phyloP scores from a whole-genome alignment of 92 coral and sea anemone genomes.

The Zoanthus sociatus region DNA sequence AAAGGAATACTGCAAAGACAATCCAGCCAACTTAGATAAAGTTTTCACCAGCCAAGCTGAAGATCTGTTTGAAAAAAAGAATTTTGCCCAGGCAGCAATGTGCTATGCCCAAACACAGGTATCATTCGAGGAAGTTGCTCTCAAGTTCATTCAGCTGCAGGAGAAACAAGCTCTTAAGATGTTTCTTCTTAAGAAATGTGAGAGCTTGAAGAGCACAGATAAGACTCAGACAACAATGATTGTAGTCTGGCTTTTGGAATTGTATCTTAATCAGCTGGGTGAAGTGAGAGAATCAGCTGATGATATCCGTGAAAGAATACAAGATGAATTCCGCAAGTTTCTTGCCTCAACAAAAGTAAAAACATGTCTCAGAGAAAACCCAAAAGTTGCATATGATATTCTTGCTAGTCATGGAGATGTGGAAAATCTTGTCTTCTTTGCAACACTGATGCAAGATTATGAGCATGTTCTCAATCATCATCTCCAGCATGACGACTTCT shows the following conservation, averaged over 20 bases:
- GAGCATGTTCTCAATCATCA: slow-evolving; percentile 97
- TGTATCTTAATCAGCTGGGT: slow-evolving; percentile 92
- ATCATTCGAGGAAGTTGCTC: slow-evolving; percentile 96
- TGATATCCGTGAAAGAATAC: slow-evolving; percentile 50
- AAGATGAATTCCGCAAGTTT: slow-evolving; percentile 86
- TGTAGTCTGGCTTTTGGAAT: slow-evolving; percentile 94
- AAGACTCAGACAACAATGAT: slow-evolving; percentile 97
- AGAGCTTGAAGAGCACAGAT: slow-evolving; percentile 85
- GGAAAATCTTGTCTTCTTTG: slow-evolving; percentile 92
- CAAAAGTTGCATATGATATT: slow-evolving; percentile 93
- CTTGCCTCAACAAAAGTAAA: slow-evolving; percentile 84
- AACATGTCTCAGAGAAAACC: slow-evolving; percentile 91
- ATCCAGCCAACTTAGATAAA: slow-evolving; percentile 92
- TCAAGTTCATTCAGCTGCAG: slow-evolving; percentile 91
- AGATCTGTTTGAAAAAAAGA: slow-evolving; percentile 80
- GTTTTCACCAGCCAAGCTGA: slow-evolving; percentile 95
- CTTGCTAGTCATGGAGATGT: slow-evolving; percentile 99
- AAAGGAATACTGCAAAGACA: slow-evolving; percentile 92
- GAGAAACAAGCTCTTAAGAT: slow-evolving; percentile 88
- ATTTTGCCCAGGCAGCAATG: slow-evolving; percentile 84
- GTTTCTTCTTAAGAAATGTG: slow-evolving; percentile 88
- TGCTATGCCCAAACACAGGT: slow-evolving; percentile 93
- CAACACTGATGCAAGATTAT: slow-evolving; percentile 96
- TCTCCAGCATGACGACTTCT: slow-evolving; percentile 93
- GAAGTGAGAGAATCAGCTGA: slow-evolving; percentile 75